A percentile compares a stretch with the other conserved stretches of the same genome.
phyloP scores from a whole-genome alignment of 2,888 invertebrate species.

The Pedicia rivosa region DNA sequence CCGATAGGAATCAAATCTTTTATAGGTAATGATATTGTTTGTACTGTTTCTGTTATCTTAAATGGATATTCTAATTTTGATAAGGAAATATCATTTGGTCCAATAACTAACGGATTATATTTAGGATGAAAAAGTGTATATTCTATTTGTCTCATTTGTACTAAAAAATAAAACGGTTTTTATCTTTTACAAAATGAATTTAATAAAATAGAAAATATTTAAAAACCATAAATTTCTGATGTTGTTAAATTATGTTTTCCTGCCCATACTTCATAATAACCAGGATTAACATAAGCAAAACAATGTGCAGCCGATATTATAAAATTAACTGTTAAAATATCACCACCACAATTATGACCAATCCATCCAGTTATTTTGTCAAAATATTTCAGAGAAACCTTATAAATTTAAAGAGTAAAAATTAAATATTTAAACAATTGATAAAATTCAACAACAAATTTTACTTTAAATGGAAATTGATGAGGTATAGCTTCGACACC shows the following conservation, averaged over 20 bases:
- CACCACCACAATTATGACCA: slow-evolving; percentile 5
- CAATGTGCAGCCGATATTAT: slow-evolving; percentile 4
- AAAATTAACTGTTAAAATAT: neutral
- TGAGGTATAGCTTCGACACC: slow-evolving; percentile 14
- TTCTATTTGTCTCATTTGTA: slow-evolving; percentile 1
- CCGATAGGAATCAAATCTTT: neutral
- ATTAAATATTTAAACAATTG: too few species aligned
- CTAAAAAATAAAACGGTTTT: neutral
- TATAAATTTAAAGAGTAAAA: neutral
- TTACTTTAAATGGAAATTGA: slow-evolving; percentile 22
- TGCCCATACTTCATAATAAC: slow-evolving; percentile 12
- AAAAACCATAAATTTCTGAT: neutral
- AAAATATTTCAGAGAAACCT: slow-evolving; percentile 14
- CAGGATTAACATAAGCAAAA: neutral
- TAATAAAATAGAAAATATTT: neutral
- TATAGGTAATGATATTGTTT: slow-evolving; percentile 1
- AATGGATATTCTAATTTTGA: neutral
- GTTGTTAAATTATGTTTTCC: slow-evolving; percentile 19
- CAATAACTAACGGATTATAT: neutral
- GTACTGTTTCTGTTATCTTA: neutral
- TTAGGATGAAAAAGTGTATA: neutral
- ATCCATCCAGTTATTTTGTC: slow-evolving; percentile 6
- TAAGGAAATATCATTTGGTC: slow-evolving; percentile 3
- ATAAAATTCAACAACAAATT: slow-evolving; percentile 17
- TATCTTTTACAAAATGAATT: too few species aligned